Evolutionary conservation across 1,140 invertebrate genomes (phyloP).

Genomic region (Heliconius melpomene): DNA sequence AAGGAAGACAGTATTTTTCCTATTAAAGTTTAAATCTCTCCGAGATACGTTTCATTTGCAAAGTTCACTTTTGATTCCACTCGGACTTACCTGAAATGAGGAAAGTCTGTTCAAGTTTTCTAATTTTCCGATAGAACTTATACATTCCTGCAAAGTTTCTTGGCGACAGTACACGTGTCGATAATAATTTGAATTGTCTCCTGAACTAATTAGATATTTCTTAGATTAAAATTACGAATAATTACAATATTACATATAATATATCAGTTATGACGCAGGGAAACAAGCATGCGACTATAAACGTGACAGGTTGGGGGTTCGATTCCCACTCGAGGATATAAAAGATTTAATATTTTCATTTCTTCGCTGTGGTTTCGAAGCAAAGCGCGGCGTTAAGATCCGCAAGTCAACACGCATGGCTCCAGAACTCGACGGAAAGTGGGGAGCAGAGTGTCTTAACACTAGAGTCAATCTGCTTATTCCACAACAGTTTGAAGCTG

Average conservation of each 20-base stretch:
- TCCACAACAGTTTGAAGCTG: no score
- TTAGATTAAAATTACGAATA: slow-evolving; percentile 4
- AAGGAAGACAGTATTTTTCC: slow-evolving; percentile 35
- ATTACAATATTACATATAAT: not conserved
- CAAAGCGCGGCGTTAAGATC: no score
- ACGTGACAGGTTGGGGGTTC: no score
- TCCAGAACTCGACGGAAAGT: no score
- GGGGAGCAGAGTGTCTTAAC: no score
- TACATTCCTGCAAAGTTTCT: slow-evolving; percentile 49
- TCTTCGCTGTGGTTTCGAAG: no score
- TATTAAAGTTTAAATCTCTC: slow-evolving; percentile 43
- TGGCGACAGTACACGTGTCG: slow-evolving; percentile 38
- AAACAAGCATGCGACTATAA: not conserved
- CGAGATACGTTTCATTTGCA: slow-evolving; percentile 44
- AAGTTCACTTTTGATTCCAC: slow-evolving; percentile 50
- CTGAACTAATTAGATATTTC: slow-evolving; percentile 27
- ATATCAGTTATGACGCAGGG: no score
- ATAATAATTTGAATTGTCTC: slow-evolving; percentile 38
- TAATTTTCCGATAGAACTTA: slow-evolving; percentile 59
- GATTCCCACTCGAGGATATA: no score
- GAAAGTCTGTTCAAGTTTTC: slow-evolving; percentile 47
- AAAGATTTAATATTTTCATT: no score
- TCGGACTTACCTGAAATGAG: slow-evolving; percentile 47
- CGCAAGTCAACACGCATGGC: no score
- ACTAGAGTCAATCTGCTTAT: no score